phyloP scores from a whole-genome alignment of 2,888 invertebrate species.

The Andricus curvator region DNA sequence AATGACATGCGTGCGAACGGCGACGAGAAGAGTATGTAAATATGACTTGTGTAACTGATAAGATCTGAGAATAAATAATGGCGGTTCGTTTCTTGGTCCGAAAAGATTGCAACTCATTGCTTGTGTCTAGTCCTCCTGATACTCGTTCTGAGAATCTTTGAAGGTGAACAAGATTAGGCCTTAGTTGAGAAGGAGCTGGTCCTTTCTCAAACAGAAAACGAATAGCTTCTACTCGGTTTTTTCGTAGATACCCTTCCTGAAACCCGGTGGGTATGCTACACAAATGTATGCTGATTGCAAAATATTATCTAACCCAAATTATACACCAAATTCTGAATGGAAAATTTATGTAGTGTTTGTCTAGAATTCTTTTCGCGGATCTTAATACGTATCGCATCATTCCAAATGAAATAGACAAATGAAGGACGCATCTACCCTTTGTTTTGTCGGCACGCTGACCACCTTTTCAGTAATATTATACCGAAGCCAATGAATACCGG shows the following conservation, averaged over 20 bases:
- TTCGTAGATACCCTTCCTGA: conserved; percentile 21
- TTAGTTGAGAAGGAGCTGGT: conserved; percentile 40
- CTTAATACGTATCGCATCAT: background rate
- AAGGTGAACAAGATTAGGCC: conserved; percentile 65
- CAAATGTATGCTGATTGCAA: conserved; percentile 13
- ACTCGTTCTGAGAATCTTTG: conserved; percentile 60
- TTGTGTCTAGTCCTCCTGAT: conserved; percentile 50
- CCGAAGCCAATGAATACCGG: conserved; percentile 69
- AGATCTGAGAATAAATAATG: conserved; percentile 39
- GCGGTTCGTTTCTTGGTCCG: conserved; percentile 27
- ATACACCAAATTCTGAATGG: background rate
- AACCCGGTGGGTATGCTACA: conserved; percentile 7
- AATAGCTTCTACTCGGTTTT: conserved; percentile 27
- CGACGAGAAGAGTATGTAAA: conserved; percentile 29
- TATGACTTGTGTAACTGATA: conserved; percentile 35
- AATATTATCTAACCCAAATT: background rate
- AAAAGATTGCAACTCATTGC: conserved; percentile 41
- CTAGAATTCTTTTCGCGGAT: background rate
- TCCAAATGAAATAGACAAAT: conserved; percentile 23
- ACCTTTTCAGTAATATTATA: conserved; percentile 69
- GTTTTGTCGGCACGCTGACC: conserved; percentile 62
- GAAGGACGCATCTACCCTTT: conserved; percentile 47
- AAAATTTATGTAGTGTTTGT: background rate
- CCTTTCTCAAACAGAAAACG: conserved; percentile 29
- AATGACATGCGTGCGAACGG: background rate